Percentiles rank a stretch among this genome's conserved stretches.
Conservation (phyloP, 30 jellyfish, hydroid and myxozoan species). For the Aurelia coerulea region DNA sequence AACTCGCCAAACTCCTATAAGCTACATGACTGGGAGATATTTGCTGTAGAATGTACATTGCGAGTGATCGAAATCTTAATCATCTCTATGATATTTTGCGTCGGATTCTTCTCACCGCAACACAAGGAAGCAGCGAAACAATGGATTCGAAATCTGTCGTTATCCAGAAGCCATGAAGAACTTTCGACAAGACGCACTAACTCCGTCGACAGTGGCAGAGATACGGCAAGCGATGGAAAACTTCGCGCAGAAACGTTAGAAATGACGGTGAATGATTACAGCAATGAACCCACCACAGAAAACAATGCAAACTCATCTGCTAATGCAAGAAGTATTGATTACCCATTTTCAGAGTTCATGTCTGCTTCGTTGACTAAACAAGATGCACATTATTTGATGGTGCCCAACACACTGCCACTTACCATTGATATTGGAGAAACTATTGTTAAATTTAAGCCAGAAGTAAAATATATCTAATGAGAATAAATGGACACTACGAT, state of each 20-base stretch:
- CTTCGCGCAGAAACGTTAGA: slow-evolving; percentile 34
- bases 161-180: slow-evolving; percentile 52
- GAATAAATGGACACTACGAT: too few relatives aligned
- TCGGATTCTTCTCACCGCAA: slow-evolving; percentile 68
- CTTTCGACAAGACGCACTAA: slow-evolving; percentile 46
- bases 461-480: too few relatives aligned
- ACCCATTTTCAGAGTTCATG: neutral
- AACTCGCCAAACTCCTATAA: neutral
- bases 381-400: slow-evolving; percentile 56
- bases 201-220: slow-evolving; percentile 54
- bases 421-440: neutral
- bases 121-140: slow-evolving; percentile 71
- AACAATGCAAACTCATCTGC: neutral
- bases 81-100: slow-evolving; percentile 31
- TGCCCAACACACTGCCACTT: slow-evolving; percentile 47
- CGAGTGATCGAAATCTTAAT: slow-evolving; percentile 19
- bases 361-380: slow-evolving; percentile 19
- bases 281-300: neutral
- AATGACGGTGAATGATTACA: neutral
- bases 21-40: slow-evolving; percentile 33
- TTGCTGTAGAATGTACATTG: slow-evolving; percentile 16
- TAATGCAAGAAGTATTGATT: slow-evolving; percentile 1
- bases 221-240: slow-evolving; percentile 52
- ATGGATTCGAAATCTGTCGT: slow-evolving; percentile 62
- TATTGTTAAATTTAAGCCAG: too few relatives aligned